Evolutionary conservation across 2,888 invertebrate species (phyloP).

Genomic region (Crossocerus cetratus): DNA sequence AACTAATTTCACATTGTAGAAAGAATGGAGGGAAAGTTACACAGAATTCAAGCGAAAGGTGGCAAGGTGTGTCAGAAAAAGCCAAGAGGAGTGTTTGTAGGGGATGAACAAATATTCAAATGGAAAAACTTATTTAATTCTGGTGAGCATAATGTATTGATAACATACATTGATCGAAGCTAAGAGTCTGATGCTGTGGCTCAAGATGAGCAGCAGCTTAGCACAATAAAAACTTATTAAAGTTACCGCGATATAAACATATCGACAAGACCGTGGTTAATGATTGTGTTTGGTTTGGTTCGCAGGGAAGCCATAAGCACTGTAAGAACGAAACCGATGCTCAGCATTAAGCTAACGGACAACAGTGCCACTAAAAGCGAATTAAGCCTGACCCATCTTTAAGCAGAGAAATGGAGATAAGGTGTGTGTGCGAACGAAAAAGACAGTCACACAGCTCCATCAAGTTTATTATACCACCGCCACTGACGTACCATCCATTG

Average conservation of each 20-base stretch:
- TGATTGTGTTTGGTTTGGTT: conserved; percentile 15
- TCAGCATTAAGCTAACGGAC: conserved; percentile 72
- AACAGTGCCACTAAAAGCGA: conserved; percentile 73
- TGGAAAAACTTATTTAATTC: conserved; percentile 77
- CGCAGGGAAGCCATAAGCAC: conserved; percentile 74
- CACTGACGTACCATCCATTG: conserved; percentile 67
- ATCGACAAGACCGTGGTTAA: no score
- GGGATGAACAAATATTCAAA: conserved; percentile 78
- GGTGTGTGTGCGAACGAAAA: conserved; percentile 53
- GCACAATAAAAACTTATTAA: no score
- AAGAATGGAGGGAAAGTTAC: conserved; percentile 99
- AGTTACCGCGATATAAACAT: no score
- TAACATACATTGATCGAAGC: background rate
- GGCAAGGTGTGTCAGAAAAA: conserved; percentile 97
- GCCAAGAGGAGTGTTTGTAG: conserved; percentile 98
- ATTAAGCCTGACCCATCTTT: conserved; percentile 68
- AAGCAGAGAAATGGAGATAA: conserved; percentile 64
- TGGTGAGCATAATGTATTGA: conserved; percentile 63
- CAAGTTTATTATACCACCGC: conserved; percentile 63
- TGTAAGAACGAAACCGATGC: conserved; percentile 73
- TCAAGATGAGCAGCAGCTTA: no score
- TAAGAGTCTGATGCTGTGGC: background rate
- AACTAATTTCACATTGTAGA: conserved; percentile 81
- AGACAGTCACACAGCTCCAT: conserved; percentile 63
- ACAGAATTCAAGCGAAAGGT: conserved; percentile 98